A percentile compares a stretch with the other conserved stretches of the same genome.
These are phyloP conservation scores for Teleiodes luculella DNA, from an alignment of 2,888 invertebrate species.

Conservation along the genomic window DNA sequence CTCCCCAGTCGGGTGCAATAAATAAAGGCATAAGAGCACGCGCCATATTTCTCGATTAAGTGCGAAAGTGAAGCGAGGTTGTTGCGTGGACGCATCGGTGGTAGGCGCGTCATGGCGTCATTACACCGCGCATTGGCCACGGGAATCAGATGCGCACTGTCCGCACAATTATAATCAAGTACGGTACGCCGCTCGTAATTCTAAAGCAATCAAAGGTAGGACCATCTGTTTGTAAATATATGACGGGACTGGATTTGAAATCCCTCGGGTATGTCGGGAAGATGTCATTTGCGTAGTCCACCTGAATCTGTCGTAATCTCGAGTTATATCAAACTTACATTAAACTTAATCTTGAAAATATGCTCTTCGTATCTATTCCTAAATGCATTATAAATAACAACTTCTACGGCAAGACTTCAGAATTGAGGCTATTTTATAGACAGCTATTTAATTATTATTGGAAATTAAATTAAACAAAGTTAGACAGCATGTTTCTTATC, in stretches of 20 bases:
- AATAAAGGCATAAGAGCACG: conserved; percentile 74
- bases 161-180: conserved; percentile 76
- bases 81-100: conserved; percentile 35
- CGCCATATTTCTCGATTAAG: conserved; percentile 78
- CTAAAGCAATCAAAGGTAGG: conserved; percentile 72
- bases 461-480: too few relatives aligned
- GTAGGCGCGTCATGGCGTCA: conserved; percentile 69
- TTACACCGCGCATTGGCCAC: conserved; percentile 72
- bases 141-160: conserved; percentile 72
- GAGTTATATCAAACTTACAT: conserved; percentile 14
- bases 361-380: not conserved
- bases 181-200: conserved; percentile 69
- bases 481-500: too few relatives aligned
- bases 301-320: conserved; percentile 8
- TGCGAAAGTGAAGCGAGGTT: conserved; percentile 67
- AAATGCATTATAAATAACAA: not conserved
- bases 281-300: not conserved
- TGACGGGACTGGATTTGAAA: conserved; percentile 17
- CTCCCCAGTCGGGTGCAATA: conserved; percentile 63
- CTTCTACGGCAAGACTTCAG: not conserved
- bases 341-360: not conserved
- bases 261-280: conserved; percentile 2
- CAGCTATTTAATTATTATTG: too few relatives aligned
- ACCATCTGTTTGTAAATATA: conserved; percentile 59
- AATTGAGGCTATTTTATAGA: too few relatives aligned